These are phyloP conservation scores for Zonitis immaculata DNA, from an alignment of 2,888 invertebrate species.

Conservation along the genomic window DNA sequence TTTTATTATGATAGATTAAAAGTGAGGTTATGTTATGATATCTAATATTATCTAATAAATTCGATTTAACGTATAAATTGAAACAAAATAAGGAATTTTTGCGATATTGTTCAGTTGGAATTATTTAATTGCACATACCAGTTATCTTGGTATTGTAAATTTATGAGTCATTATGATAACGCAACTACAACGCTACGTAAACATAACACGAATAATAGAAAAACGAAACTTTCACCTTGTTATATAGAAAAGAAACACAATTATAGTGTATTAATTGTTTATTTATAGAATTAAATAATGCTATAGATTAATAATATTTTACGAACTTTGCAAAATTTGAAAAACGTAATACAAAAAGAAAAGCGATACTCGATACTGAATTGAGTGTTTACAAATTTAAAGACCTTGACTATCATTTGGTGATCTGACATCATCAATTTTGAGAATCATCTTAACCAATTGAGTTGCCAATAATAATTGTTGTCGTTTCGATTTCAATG, in stretches of 20 bases:
- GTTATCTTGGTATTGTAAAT: not conserved
- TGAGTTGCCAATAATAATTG: constrained; percentile 96
- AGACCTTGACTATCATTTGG: constrained; percentile 28
- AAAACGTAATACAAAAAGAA: not conserved
- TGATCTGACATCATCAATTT: constrained; percentile 87
- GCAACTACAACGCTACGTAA: not conserved
- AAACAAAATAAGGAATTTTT: no score
- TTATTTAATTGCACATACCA: no score
- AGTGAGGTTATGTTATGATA: not conserved
- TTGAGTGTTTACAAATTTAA: not conserved
- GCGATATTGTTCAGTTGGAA: no score
- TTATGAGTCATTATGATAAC: not conserved
- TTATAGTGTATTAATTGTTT: not conserved
- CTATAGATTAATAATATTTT: not conserved
- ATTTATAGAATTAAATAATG: not conserved
- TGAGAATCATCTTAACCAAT: constrained; percentile 98
- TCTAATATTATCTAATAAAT: no score
- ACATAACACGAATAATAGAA: no score
- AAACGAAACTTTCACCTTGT: no score
- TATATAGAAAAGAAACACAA: no score
- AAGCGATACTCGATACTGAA: not conserved
- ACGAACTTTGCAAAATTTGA: not conserved
- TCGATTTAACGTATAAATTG: no score
- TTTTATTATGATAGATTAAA: no score
- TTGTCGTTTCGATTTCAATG: constrained; percentile 94